Conservation (phyloP, 2,797 vertebrate genomes). For the Lepilemur ruficaudatus region DNA sequence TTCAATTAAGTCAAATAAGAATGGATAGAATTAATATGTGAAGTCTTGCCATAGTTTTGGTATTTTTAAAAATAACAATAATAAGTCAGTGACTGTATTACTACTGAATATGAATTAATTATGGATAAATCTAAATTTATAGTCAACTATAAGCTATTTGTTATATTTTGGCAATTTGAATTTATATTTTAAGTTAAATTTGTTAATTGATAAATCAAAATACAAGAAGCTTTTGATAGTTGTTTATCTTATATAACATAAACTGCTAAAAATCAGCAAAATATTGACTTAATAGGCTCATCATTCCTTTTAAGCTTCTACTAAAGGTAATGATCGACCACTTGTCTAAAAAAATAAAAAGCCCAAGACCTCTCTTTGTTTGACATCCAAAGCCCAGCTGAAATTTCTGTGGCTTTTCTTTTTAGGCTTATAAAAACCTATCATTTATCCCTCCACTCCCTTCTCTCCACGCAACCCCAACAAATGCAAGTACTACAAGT, state of each 20-base stretch:
- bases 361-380: neutral
- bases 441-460: neutral
- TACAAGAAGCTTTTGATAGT: neutral
- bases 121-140: neutral
- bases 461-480: neutral
- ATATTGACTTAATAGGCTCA: neutral
- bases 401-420: slow-evolving; percentile 1
- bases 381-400: neutral
- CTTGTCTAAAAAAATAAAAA: neutral
- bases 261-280: neutral
- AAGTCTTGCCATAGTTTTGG: neutral
- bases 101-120: neutral
- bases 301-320: neutral
- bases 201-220: neutral
- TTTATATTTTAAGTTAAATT: neutral
- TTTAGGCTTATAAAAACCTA: neutral
- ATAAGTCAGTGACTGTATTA: neutral
- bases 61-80: neutral
- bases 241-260: neutral
- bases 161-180: neutral
- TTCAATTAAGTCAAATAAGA: neutral
- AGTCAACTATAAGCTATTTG: neutral
- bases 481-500: neutral
- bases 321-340: neutral
- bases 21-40: neutral